Evolutionary conservation across 2,888 invertebrate genomes (phyloP).

Genomic region (Lobophora halterata): DNA sequence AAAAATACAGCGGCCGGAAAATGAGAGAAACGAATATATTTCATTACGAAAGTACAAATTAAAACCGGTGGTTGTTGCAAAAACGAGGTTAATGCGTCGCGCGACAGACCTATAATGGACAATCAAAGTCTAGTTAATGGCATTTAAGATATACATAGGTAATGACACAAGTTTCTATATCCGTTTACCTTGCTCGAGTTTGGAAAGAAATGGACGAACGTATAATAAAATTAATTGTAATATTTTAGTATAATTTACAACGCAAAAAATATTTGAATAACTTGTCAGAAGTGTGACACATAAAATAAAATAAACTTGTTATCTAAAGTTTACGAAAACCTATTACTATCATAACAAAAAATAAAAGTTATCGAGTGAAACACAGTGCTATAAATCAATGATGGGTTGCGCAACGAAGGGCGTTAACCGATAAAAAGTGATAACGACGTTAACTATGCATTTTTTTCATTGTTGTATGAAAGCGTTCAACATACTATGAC

Average conservation of each 20-base stretch:
- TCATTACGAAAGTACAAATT: no score
- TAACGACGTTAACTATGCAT: slow-evolving; percentile 13
- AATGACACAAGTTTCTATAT: slow-evolving; percentile 11
- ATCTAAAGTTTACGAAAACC: slow-evolving; percentile 8
- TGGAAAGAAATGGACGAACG: slow-evolving; percentile 4
- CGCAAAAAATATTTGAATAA: no score
- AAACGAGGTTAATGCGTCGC: slow-evolving; percentile 19
- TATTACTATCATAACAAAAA: slow-evolving; percentile 7
- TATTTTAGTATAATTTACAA: no score
- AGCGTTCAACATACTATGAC: no score
- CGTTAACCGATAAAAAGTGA: slow-evolving; percentile 21
- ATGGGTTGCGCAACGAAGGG: slow-evolving; percentile 22
- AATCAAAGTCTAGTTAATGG: slow-evolving; percentile 24
- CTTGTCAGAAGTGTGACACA: no score
- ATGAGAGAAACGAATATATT: no score
- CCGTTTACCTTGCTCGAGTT: slow-evolving; percentile 19
- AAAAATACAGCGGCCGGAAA: no score
- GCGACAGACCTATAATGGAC: slow-evolving; percentile 18
- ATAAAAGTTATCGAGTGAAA: slow-evolving; percentile 22
- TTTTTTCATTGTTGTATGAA: slow-evolving; percentile 11
- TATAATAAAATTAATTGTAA: no score
- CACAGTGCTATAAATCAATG: slow-evolving; percentile 23
- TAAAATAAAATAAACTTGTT: neutral
- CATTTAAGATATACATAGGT: slow-evolving; percentile 8
- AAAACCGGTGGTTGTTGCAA: no score